Conservation (phyloP, 2,113 vertebrate species). For the Gymnorhina tibicen region DNA sequence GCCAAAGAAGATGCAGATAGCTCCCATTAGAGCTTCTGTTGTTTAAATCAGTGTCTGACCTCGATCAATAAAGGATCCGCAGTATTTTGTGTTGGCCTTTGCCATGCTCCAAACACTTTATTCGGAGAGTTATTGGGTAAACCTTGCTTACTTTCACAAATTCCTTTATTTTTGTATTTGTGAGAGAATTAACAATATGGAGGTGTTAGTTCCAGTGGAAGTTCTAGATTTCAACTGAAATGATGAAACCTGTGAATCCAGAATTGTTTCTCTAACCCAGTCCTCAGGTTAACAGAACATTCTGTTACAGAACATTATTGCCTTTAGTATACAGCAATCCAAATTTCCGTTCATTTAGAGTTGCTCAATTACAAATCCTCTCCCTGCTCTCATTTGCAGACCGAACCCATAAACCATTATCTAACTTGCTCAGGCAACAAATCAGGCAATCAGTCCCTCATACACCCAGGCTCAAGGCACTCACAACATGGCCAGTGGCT, state of each 20-base stretch:
- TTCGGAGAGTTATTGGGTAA: not conserved
- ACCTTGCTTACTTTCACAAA: not conserved
- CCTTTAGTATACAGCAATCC: not conserved
- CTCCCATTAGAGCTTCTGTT: not conserved
- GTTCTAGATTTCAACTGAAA: not conserved
- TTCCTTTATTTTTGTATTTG: not conserved
- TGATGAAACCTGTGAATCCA: not conserved
- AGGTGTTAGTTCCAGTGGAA: not conserved
- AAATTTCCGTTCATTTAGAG: not conserved
- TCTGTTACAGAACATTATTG: not conserved
- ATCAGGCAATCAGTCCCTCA: not conserved
- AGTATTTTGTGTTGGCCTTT: not conserved
- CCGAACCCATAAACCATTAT: not conserved
- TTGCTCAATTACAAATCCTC: not conserved
- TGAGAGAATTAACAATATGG: not conserved
- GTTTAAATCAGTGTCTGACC: not conserved
- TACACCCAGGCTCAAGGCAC: not conserved
- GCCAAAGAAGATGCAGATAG: not conserved
- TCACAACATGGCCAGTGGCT: not conserved
- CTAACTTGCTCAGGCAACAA: not conserved
- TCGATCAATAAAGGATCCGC: not conserved
- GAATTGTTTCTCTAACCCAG: not conserved
- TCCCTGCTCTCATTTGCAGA: not conserved
- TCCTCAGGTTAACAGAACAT: too few relatives aligned
- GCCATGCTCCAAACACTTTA: not conserved